These are phyloP conservation scores for Nettapus auritus DNA, from an alignment of 2,113 vertebrate species.

Conservation along the genomic window DNA sequence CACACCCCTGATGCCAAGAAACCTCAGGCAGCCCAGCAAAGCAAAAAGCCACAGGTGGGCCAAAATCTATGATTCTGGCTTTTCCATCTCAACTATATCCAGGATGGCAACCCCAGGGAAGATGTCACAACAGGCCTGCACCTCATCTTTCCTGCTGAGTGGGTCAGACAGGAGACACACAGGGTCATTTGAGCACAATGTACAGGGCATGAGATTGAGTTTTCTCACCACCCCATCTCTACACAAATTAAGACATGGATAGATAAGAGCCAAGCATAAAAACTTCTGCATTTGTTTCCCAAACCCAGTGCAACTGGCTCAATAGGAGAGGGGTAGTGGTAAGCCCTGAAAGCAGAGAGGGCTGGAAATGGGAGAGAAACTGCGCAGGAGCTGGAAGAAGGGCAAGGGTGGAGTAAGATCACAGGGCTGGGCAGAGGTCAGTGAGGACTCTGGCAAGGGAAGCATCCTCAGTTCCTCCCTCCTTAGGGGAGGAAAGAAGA, in stretches of 20 bases:
- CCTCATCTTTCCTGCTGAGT: not conserved
- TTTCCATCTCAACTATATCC: not conserved
- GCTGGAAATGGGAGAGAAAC: not conserved
- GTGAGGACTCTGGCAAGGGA: conserved; percentile 62
- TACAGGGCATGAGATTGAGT: not conserved
- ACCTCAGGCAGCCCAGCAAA: not conserved
- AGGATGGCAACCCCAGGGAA: not conserved
- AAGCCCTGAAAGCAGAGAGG: not conserved
- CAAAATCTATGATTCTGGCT: not conserved
- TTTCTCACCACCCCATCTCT: not conserved
- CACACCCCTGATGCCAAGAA: rapidly evolving
- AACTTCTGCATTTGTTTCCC: not conserved
- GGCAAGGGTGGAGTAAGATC: conserved; percentile 62
- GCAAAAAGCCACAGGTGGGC: no score
- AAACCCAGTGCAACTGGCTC: not conserved
- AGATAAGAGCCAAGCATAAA: not conserved
- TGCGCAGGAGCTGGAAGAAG: conserved; percentile 22
- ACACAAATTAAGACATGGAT: not conserved
- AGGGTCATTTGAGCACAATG: not conserved
- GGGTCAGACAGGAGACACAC: rapidly evolving
- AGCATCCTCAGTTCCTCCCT: conserved; percentile 68
- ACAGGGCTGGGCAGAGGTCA: conserved; percentile 63
- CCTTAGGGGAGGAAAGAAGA: conserved; percentile 65
- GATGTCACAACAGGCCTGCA: not conserved
- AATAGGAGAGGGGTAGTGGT: not conserved